Evolutionary conservation across 2,113 vertebrate species (phyloP).

Genomic region (Heteronetta atricapilla): DNA sequence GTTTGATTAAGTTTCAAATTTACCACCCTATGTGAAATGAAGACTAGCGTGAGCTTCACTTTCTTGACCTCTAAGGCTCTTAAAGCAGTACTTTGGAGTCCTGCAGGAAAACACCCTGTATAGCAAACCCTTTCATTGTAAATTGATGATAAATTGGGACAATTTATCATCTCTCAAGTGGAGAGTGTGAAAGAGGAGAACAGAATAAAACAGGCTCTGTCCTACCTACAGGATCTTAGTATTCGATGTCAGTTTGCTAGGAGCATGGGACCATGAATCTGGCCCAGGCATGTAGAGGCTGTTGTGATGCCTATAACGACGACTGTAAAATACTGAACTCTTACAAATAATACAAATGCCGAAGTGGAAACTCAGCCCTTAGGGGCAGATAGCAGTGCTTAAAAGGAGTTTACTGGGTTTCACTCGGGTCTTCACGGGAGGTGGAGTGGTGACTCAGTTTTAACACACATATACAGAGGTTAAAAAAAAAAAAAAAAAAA

Average conservation of each 20-base stretch:
- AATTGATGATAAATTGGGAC: neutral
- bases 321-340: neutral
- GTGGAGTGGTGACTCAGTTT: conserved; percentile 1
- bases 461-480: neutral
- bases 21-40: neutral
- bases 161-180: neutral
- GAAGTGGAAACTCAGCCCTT: neutral
- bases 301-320: neutral
- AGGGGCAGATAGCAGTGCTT: neutral
- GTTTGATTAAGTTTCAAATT: neutral
- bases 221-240: neutral
- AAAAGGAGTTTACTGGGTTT: conserved; percentile 1
- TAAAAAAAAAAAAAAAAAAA: neutral
- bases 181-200: neutral
- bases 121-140: neutral
- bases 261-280: neutral
- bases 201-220: neutral
- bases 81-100: neutral
- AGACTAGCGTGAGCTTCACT: neutral
- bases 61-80: neutral
- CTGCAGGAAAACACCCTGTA: neutral
- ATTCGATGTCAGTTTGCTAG: neutral
- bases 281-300: neutral
- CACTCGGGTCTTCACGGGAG: neutral
- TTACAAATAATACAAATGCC: neutral